These are phyloP conservation scores for Ecliptopera silaceata DNA, from an alignment of 2,888 invertebrate species.

Conservation along the genomic window DNA sequence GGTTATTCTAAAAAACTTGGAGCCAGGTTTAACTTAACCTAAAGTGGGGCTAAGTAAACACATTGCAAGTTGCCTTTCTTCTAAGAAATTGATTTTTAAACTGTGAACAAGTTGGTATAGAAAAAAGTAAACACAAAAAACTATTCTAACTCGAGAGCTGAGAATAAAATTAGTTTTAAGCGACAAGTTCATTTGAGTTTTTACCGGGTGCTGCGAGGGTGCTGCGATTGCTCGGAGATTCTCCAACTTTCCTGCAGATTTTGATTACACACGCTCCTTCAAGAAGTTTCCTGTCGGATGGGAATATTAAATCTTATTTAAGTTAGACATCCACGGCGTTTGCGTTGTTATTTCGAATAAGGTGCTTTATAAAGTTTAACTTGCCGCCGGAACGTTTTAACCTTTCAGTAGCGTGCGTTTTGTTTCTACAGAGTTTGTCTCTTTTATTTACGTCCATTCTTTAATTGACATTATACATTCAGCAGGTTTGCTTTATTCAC, in stretches of 20 bases:
- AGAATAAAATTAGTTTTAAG: constrained; percentile 81
- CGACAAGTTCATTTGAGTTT: constrained; percentile 81
- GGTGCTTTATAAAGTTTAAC: constrained; percentile 74
- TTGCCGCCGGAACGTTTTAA: constrained; percentile 62
- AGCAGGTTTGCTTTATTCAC: constrained; percentile 52
- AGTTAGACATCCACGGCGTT: constrained; percentile 78
- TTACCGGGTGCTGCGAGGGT: constrained; percentile 61
- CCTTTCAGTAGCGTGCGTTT: constrained; percentile 54
- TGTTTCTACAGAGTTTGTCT: constrained; percentile 31
- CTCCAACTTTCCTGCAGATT: constrained; percentile 78
- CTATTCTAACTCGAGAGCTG: constrained; percentile 76
- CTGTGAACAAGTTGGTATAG: constrained; percentile 67
- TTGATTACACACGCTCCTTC: constrained; percentile 82
- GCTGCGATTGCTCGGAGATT: constrained; percentile 75
- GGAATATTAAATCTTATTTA: constrained; percentile 83
- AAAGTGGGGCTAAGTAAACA: constrained; percentile 62
- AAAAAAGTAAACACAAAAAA: constrained; percentile 71
- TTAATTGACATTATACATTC: constrained; percentile 28
- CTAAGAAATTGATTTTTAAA: constrained; percentile 79
- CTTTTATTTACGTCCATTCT: not conserved
- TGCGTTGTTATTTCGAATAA: constrained; percentile 80
- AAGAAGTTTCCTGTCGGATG: constrained; percentile 77
- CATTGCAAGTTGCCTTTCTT: constrained; percentile 69
- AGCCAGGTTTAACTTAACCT: constrained; percentile 62
- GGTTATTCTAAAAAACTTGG: constrained; percentile 62